Percentiles rank a stretch among this genome's conserved stretches.
Conservation (phyloP, 1,140 invertebrate species). For the Caligus rogercresseyi region DNA sequence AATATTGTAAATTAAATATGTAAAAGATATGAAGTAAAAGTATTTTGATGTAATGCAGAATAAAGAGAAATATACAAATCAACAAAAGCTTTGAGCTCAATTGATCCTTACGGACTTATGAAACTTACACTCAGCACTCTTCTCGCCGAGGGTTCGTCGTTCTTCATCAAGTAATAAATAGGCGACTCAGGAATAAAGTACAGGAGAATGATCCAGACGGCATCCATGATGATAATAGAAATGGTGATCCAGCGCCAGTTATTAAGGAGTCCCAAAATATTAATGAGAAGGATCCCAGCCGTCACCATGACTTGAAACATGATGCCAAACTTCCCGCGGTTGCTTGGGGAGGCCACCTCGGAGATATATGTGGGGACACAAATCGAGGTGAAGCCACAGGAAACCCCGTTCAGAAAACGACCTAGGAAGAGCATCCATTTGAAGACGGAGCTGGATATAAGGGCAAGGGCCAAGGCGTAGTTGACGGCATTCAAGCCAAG, state of each 20-base stretch:
- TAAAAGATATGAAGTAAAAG: not conserved
- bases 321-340: slow-evolving; percentile 14
- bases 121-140: not conserved
- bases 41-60: not conserved
- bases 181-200: slow-evolving; percentile 11
- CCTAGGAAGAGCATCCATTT: not conserved
- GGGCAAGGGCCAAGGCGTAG: not conserved
- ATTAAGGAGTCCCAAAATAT: not conserved
- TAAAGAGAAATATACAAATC: not conserved
- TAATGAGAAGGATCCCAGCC: not conserved
- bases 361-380: slow-evolving; percentile 13
- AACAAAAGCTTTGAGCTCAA: not conserved
- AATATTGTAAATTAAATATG: not conserved
- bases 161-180: not conserved
- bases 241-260: slow-evolving; percentile 13
- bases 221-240: not conserved
- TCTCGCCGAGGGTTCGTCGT: slow-evolving; percentile 3
- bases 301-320: slow-evolving; percentile 17
- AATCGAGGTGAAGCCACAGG: slow-evolving; percentile 13
- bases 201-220: slow-evolving; percentile 11
- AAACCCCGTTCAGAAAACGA: slow-evolving; percentile 8
- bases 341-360: slow-evolving; percentile 7
- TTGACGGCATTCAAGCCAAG: not conserved
- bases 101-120: not conserved
- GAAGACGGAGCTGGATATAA: not conserved